A percentile compares a stretch with the other conserved stretches of the same genome.
phyloP scores from a whole-genome alignment of 2,888 invertebrate genomes.

The Ommatoiulus sabulosus region DNA sequence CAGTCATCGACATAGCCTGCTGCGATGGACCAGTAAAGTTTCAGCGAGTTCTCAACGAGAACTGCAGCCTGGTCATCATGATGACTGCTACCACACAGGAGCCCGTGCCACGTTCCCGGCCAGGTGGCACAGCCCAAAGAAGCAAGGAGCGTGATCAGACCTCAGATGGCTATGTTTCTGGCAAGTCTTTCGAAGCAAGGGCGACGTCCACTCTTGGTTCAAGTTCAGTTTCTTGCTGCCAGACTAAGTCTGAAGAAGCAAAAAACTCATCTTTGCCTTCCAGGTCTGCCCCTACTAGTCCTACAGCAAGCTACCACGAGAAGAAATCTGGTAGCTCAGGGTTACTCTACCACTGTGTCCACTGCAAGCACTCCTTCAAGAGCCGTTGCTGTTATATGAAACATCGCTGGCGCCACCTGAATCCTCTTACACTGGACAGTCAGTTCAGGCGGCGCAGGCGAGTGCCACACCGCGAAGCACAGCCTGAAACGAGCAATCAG shows the following conservation, averaged over 20 bases:
- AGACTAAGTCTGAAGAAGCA: slow-evolving; percentile 30
- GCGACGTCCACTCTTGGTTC: neutral
- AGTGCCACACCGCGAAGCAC: no score
- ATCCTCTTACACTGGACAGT: slow-evolving; percentile 72
- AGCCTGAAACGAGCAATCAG: slow-evolving; percentile 59
- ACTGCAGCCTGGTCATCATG: slow-evolving; percentile 73
- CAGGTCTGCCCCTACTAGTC: neutral
- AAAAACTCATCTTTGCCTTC: slow-evolving; percentile 25
- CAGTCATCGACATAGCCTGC: slow-evolving; percentile 87
- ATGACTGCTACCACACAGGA: slow-evolving; percentile 38
- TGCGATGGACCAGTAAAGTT: slow-evolving; percentile 92
- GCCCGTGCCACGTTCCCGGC: slow-evolving; percentile 51
- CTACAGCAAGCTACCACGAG: no score
- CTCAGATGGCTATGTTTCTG: no score
- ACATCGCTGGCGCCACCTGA: slow-evolving; percentile 77
- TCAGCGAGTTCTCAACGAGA: slow-evolving; percentile 85
- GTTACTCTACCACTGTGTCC: slow-evolving; percentile 76
- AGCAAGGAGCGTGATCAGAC: no score
- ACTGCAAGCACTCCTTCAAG: slow-evolving; percentile 83
- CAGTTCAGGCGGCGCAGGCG: neutral
- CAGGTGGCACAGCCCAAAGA: no score
- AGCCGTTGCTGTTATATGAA: slow-evolving; percentile 89
- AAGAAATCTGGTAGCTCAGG: neutral
- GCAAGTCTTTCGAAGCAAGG: slow-evolving; percentile 56
- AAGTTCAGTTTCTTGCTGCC: neutral